Conservation (phyloP, 2,888 invertebrate genomes). For the Liodrosophila aerea region DNA sequence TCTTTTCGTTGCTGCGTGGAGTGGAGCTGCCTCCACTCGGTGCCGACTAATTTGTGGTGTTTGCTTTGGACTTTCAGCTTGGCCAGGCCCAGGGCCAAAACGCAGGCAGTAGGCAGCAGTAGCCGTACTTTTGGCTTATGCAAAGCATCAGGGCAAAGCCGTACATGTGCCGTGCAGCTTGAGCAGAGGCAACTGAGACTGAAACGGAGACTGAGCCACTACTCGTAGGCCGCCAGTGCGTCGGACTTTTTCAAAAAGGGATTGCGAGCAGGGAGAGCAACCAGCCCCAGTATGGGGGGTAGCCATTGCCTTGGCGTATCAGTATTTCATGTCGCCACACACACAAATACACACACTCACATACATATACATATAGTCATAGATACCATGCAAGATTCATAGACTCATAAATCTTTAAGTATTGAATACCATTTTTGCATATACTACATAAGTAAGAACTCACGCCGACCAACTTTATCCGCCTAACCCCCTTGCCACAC, state of each 20-base stretch:
- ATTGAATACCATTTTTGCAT: conserved; percentile 76
- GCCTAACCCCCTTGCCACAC: background rate
- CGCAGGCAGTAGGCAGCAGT: conserved; percentile 4
- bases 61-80: conserved; percentile 70
- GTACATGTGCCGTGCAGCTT: conserved; percentile 49
- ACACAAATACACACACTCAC: conserved; percentile 28
- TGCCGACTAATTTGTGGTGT: conserved; percentile 75
- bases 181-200: conserved; percentile 4
- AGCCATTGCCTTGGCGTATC: conserved; percentile 38
- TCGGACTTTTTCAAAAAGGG: conserved; percentile 36
- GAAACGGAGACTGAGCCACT: conserved; percentile 22
- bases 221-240: conserved; percentile 45
- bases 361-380: conserved; percentile 25
- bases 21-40: conserved; percentile 35
- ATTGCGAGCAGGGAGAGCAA: conserved; percentile 1
- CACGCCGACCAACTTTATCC: conserved; percentile 72
- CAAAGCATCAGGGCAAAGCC: conserved; percentile 56
- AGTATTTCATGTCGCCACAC: conserved; percentile 66
- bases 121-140: conserved; percentile 64
- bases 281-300: too few relatives aligned
- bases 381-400: conserved; percentile 71
- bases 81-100: conserved; percentile 15
- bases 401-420: conserved; percentile 76
- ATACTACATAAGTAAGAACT: conserved; percentile 63
- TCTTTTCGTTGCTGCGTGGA: conserved; percentile 12